These are phyloP conservation scores for Corvus hawaiiensis DNA, from an alignment of 2,113 vertebrate species.

Conservation along the genomic window DNA sequence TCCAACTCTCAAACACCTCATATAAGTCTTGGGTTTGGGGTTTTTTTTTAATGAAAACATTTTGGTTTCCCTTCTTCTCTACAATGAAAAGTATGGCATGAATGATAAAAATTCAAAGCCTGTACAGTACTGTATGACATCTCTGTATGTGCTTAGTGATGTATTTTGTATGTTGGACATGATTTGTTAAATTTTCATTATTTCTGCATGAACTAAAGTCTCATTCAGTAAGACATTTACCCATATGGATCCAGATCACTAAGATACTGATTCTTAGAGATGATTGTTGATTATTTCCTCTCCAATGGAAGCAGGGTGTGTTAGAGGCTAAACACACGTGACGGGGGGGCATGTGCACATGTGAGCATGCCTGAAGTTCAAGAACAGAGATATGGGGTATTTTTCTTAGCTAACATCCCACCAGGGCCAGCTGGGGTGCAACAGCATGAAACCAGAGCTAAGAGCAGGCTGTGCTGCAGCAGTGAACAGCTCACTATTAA, in stretches of 20 bases:
- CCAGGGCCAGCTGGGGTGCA: neutral
- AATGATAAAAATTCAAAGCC: neutral
- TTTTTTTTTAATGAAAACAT: neutral
- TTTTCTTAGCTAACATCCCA: neutral
- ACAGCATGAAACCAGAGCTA: neutral
- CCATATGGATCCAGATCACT: neutral
- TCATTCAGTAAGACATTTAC: neutral
- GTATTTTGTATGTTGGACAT: neutral
- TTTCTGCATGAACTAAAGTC: neutral
- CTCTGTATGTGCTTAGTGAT: too few species aligned
- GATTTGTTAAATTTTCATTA: neutral
- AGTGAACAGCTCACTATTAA: neutral
- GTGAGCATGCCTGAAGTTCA: neutral
- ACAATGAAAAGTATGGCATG: neutral
- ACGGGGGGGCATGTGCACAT: neutral
- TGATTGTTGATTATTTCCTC: neutral
- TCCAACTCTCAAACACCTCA: neutral
- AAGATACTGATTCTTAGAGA: neutral
- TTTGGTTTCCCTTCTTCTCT: neutral
- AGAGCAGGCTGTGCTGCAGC: neutral
- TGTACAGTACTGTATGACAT: neutral
- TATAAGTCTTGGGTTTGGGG: accelerated
- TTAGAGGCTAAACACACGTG: neutral
- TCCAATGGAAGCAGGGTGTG: neutral
- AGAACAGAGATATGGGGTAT: neutral